phyloP scores from a whole-genome alignment of 1,140 invertebrate species.

The Drosophila azteca region DNA sequence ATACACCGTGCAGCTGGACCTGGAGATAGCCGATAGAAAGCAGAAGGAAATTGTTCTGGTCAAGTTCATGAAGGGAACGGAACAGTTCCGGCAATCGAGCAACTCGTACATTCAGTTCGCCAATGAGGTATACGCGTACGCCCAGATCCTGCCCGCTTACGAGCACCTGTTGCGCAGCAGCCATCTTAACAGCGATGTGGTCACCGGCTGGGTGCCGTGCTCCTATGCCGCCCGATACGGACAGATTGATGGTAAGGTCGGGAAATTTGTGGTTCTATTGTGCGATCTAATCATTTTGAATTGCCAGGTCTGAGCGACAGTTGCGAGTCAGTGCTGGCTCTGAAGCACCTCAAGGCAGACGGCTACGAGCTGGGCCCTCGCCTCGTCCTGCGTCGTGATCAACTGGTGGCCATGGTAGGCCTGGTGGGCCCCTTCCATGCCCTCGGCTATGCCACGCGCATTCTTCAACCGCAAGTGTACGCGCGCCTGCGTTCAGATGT shows the following conservation, averaged over 20 bases:
- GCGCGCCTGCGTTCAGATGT: constrained; percentile 48
- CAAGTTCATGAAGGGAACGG: constrained; percentile 79
- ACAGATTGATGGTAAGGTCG: constrained; percentile 47
- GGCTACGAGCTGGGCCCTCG: constrained; percentile 71
- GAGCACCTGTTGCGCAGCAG: constrained; percentile 62
- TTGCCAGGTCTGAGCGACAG: constrained; percentile 39
- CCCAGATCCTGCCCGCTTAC: constrained; percentile 67
- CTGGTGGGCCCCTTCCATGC: constrained; percentile 71
- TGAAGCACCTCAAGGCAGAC: constrained; percentile 66
- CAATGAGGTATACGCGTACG: constrained; percentile 73
- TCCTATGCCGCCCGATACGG: constrained; percentile 65
- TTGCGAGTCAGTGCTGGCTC: constrained; percentile 66
- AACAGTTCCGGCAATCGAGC: constrained; percentile 61
- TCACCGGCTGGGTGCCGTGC: constrained; percentile 60
- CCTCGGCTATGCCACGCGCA: constrained; percentile 63
- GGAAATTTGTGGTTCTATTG: neutral
- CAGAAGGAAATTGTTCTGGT: constrained; percentile 56
- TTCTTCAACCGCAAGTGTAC: constrained; percentile 56
- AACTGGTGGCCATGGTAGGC: constrained; percentile 64
- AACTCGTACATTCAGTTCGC: constrained; percentile 75
- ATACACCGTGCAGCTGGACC: constrained; percentile 66
- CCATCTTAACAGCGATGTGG: constrained; percentile 40
- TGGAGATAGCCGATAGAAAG: constrained; percentile 34
- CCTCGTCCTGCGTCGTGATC: constrained; percentile 57
- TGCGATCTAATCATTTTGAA: neutral